phyloP scores from a whole-genome alignment of 2,113 vertebrate species.

The Romanogobio albipinnatus region DNA sequence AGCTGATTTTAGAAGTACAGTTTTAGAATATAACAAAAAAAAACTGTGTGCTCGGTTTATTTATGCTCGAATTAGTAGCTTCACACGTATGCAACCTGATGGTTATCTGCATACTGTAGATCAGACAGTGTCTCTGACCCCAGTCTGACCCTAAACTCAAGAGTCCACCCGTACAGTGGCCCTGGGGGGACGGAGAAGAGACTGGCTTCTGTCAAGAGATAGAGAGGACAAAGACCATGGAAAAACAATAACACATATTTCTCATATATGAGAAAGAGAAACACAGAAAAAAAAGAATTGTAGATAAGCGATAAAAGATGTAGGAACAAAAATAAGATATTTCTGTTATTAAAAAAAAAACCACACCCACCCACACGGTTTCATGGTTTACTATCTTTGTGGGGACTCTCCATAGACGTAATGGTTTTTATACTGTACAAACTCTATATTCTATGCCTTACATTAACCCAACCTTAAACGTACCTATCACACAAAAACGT shows the following conservation, averaged over 20 bases:
- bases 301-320: neutral
- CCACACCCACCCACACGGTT: no score
- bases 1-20: neutral
- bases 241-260: constrained; percentile 29
- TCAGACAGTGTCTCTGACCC: constrained; percentile 1
- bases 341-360: neutral
- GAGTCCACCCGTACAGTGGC: constrained; percentile 18
- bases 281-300: constrained; percentile 55
- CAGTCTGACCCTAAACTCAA: constrained; percentile 46
- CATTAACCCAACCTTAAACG: no score
- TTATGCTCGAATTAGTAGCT: neutral
- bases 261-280: constrained; percentile 62
- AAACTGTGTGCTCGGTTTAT: neutral
- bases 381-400: no score
- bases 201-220: constrained; percentile 67
- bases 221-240: constrained; percentile 4
- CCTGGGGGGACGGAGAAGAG: constrained; percentile 58
- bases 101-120: constrained; percentile 13
- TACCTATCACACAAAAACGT: no score
- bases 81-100: neutral
- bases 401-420: no score
- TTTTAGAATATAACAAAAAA: no score
- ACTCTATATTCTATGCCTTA: no score
- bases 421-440: no score
- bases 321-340: neutral